Percentiles rank a stretch among this genome's conserved stretches.
Conservation (phyloP, 2,113 vertebrate species). For the Apistogramma diplotaenia region DNA sequence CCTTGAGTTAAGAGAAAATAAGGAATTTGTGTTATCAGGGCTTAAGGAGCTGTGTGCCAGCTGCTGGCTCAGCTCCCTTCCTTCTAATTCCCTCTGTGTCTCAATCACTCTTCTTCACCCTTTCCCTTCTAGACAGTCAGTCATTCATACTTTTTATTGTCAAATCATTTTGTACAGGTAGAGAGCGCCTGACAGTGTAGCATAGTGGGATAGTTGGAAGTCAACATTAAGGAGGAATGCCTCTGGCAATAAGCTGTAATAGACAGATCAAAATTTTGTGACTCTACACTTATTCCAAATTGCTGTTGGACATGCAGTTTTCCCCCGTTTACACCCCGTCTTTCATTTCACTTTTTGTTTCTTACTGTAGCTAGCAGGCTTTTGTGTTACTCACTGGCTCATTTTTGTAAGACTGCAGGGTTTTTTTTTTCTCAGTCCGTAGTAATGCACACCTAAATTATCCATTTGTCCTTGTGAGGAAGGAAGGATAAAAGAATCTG, state of each 20-base stretch:
- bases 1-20: background rate
- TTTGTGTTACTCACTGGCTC: background rate
- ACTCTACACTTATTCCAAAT: background rate
- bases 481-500: background rate
- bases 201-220: background rate
- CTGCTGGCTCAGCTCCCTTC: conserved; percentile 19
- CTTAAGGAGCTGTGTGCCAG: background rate
- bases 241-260: background rate
- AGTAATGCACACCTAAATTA: background rate
- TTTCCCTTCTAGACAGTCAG: background rate
- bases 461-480: background rate
- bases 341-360: background rate
- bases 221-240: background rate
- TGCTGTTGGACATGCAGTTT: background rate
- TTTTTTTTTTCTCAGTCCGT: background rate
- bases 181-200: background rate
- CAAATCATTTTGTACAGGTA: background rate
- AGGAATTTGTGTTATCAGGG: background rate
- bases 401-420: background rate
- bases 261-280: conserved; percentile 20
- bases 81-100: background rate
- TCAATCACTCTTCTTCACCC: background rate
- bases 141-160: conserved; percentile 13
- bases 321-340: background rate
- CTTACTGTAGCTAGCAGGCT: background rate